phyloP scores from a whole-genome alignment of 1,140 invertebrate species.

The Drosophila chauvacae region DNA sequence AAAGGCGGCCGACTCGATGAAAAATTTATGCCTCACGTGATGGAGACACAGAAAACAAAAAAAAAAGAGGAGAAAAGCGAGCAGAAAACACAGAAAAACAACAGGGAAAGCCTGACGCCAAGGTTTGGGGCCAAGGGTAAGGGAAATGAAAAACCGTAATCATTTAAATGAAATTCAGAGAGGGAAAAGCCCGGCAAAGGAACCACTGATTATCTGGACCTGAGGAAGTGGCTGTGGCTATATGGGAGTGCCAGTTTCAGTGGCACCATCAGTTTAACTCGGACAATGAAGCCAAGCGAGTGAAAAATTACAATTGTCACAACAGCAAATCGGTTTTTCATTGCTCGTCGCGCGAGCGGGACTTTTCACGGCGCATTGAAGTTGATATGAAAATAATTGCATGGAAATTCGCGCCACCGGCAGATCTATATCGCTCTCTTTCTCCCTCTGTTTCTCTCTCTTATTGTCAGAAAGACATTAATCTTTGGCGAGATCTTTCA shows the following conservation, averaged over 20 bases:
- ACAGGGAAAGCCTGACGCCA: constrained; percentile 2
- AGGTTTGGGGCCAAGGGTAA: constrained; percentile 7
- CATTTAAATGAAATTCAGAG: constrained; percentile 73
- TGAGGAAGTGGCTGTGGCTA: constrained; percentile 32
- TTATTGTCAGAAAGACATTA: constrained; percentile 14
- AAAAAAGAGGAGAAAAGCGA: constrained; percentile 8
- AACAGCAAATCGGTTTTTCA: constrained; percentile 80
- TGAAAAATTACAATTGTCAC: constrained; percentile 83
- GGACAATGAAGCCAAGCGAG: constrained; percentile 72
- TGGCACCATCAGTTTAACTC: constrained; percentile 47
- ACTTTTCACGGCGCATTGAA: constrained; percentile 77
- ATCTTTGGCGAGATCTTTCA: constrained; percentile 48
- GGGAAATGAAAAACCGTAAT: constrained; percentile 63
- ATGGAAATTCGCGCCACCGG: constrained; percentile 65
- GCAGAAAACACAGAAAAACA: constrained; percentile 16
- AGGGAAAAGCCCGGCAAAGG: constrained; percentile 18
- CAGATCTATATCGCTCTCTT: constrained; percentile 26
- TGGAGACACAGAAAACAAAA: constrained; percentile 22
- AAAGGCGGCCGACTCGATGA: constrained; percentile 57
- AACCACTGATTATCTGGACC: constrained; percentile 44
- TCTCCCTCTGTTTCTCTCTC: constrained; percentile 10
- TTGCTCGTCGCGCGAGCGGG: constrained; percentile 45
- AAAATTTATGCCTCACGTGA: constrained; percentile 69
- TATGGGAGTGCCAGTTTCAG: constrained; percentile 22
- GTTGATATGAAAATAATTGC: constrained; percentile 79